Percentiles rank a stretch among this genome's conserved stretches.
Evolutionary conservation across 2,113 vertebrate species (phyloP).

Genomic region (Pithys albifrons): DNA sequence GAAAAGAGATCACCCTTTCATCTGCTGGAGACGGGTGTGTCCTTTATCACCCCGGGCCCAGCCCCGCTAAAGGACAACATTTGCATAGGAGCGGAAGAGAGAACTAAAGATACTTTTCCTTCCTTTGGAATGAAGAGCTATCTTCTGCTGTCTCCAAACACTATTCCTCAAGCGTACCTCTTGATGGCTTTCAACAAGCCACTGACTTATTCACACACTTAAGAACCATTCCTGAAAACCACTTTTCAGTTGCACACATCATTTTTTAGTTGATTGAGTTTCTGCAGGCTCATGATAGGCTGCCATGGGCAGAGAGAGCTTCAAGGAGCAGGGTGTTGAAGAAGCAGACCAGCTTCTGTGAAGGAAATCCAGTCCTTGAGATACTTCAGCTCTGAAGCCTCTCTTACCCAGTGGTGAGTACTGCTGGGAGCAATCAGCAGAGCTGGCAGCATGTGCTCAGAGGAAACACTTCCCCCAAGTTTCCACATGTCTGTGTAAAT

Average conservation of each 20-base stretch:
- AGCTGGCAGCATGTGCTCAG: background rate
- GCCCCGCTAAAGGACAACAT: background rate
- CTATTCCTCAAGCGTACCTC: background rate
- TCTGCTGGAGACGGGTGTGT: background rate
- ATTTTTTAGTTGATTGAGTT: background rate
- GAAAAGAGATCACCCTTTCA: background rate
- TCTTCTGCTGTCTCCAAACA: conserved; percentile 36
- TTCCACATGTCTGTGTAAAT: background rate
- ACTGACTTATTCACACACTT: conserved; percentile 1
- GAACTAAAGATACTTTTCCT: background rate
- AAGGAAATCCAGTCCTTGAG: conserved; percentile 35
- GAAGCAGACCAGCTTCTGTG: conserved; percentile 2
- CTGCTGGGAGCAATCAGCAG: conserved; percentile 40
- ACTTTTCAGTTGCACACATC: background rate
- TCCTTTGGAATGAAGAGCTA: conserved; percentile 11
- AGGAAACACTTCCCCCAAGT: background rate
- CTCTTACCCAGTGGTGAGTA: conserved; percentile 11
- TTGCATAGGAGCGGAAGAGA: conserved; percentile 1
- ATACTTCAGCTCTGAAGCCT: conserved; percentile 48
- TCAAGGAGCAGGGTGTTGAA: conserved; percentile 25
- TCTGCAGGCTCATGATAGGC: background rate
- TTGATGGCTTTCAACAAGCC: conserved; percentile 40
- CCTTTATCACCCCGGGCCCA: background rate
- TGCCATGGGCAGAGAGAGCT: background rate
- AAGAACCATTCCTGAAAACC: conserved; percentile 22